Conservation (phyloP, 1,140 invertebrate genomes). For the Ctenoplectra terminalis region DNA sequence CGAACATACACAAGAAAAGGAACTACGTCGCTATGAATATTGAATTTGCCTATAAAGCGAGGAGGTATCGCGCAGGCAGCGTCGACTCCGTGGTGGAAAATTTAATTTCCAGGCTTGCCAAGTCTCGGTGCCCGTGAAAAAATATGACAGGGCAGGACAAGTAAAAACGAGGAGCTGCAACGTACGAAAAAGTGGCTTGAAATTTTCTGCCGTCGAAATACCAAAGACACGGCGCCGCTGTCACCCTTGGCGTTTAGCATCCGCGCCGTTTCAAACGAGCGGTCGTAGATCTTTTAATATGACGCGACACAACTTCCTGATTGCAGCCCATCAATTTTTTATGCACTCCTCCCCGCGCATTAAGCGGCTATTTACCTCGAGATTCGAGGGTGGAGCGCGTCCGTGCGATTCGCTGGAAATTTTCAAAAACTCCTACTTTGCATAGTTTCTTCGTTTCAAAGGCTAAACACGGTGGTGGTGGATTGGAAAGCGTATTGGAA, state of each 20-base stretch:
- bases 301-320: slow-evolving; percentile 63
- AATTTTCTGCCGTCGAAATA: slow-evolving; percentile 50
- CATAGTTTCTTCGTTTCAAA: not conserved
- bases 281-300: slow-evolving; percentile 64
- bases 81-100: slow-evolving; percentile 26
- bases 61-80: slow-evolving; percentile 8
- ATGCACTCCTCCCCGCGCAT: slow-evolving; percentile 54
- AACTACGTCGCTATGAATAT: slow-evolving; percentile 3
- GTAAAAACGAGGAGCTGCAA: slow-evolving; percentile 31
- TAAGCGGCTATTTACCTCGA: slow-evolving; percentile 56
- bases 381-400: not conserved
- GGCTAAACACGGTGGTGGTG: not conserved
- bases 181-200: slow-evolving; percentile 12
- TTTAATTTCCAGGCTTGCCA: slow-evolving; percentile 59
- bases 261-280: slow-evolving; percentile 42
- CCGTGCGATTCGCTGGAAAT: not conserved
- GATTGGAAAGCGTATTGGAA: not conserved
- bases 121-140: slow-evolving; percentile 12
- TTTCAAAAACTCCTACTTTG: too few species aligned
- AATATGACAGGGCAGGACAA: slow-evolving; percentile 44
- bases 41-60: not conserved
- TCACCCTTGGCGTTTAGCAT: not conserved
- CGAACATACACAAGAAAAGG: not conserved
- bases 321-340: slow-evolving; percentile 67
- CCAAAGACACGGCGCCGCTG: slow-evolving; percentile 8